These are phyloP conservation scores for Oreochromis niloticus DNA, from an alignment of 2,113 vertebrate species.

Conservation along the genomic window DNA sequence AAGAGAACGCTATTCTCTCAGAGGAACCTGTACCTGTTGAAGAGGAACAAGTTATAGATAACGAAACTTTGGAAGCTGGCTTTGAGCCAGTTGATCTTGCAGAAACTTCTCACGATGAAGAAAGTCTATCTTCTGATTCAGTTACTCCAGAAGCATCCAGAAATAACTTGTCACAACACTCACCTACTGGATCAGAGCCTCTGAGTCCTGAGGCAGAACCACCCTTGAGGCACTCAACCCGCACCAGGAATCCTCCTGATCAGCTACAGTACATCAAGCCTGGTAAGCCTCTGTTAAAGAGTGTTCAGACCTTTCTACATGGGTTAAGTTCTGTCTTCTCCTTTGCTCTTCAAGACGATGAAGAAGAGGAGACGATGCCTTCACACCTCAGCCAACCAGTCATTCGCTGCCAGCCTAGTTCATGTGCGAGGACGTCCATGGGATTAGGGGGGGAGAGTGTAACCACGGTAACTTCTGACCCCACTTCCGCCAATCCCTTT, in stretches of 20 bases:
- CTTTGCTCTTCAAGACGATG: fast-evolving
- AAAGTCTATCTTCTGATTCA: no score
- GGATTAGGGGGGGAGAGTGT: fast-evolving
- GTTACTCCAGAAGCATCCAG: no score
- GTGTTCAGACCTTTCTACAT: not conserved
- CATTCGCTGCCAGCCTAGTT: not conserved
- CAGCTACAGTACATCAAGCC: not conserved
- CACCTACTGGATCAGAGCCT: not conserved
- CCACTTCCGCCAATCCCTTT: fast-evolving
- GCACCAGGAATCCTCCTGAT: not conserved
- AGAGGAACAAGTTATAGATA: no score
- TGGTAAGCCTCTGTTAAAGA: not conserved
- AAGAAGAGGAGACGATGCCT: fast-evolving
- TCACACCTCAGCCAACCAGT: not conserved
- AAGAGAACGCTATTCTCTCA: no score
- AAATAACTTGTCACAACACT: no score
- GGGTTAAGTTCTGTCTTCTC: not conserved
- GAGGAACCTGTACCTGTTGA: no score
- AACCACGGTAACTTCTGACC: fast-evolving
- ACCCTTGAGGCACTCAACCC: not conserved
- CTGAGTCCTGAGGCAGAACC: not conserved
- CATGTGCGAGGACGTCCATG: not conserved
- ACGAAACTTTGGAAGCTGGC: fast-evolving
- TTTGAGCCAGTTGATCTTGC: fast-evolving
- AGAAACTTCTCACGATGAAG: fast-evolving